Evolutionary conservation across 2,797 vertebrate species (phyloP).

Genomic region (Halcyon leucocephala): DNA sequence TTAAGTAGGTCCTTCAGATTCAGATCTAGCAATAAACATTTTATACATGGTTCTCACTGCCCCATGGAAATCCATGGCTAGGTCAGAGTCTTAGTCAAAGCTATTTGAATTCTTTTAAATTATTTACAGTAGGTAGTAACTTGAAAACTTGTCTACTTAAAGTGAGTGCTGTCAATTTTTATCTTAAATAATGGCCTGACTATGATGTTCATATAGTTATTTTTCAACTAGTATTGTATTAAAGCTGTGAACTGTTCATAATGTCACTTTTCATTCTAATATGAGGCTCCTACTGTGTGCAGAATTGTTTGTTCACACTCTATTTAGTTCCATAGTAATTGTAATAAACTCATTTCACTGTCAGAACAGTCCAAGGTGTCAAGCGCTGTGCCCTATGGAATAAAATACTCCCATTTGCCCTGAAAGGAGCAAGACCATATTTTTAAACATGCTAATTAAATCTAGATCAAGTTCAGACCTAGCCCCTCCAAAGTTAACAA

Average conservation of each 20-base stretch:
- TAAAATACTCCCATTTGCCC: background rate
- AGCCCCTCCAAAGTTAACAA: background rate
- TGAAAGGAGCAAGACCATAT: background rate
- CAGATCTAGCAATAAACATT: background rate
- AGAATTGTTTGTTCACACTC: constrained; percentile 29
- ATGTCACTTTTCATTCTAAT: constrained; percentile 15
- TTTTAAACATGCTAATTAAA: background rate
- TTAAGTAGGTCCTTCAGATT: constrained; percentile 8
- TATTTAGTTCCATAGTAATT: constrained; percentile 29
- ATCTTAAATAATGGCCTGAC: background rate
- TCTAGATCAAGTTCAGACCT: background rate
- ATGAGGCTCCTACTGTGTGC: background rate
- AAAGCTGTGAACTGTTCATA: background rate
- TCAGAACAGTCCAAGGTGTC: background rate
- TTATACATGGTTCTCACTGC: background rate
- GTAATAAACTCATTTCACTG: background rate
- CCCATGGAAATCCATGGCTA: background rate
- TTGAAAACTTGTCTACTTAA: background rate
- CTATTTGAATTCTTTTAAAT: background rate
- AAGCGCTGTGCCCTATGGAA: background rate
- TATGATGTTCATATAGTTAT: background rate
- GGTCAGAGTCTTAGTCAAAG: background rate
- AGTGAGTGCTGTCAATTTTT: background rate
- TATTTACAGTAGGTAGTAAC: background rate
- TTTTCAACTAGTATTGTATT: background rate